Percentiles rank a stretch among this genome's conserved stretches.
These are phyloP conservation scores for Chromoteleia sp. DNA, from an alignment of 2,888 invertebrate genomes.

Conservation along the genomic window DNA sequence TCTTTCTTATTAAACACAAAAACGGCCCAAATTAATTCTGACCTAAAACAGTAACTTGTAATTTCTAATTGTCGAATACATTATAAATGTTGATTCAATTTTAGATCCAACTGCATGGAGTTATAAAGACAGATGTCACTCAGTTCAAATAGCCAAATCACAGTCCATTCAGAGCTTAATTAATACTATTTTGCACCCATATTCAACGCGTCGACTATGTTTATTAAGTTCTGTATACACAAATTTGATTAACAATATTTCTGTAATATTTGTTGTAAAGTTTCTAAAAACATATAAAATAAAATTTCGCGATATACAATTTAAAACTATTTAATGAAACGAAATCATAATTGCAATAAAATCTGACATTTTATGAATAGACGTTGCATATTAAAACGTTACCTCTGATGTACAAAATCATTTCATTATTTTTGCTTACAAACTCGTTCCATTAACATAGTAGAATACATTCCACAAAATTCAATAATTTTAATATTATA, in stretches of 20 bases:
- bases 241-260: slow-evolving; percentile 49
- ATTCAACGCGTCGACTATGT: slow-evolving; percentile 51
- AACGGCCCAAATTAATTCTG: not conserved
- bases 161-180: slow-evolving; percentile 62
- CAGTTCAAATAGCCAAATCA: slow-evolving; percentile 65
- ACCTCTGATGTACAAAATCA: not conserved
- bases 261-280: slow-evolving; percentile 9
- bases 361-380: not conserved
- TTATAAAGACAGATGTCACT: slow-evolving; percentile 59
- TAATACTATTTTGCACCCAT: slow-evolving; percentile 64
- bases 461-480: not conserved
- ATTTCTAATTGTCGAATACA: slow-evolving; percentile 39
- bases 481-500: not conserved
- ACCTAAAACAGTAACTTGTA: slow-evolving; percentile 9
- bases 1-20: not conserved
- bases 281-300: not conserved
- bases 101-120: slow-evolving; percentile 30
- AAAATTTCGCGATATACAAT: not conserved
- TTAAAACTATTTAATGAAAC: not conserved
- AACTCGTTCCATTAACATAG: not conserved
- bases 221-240: slow-evolving; percentile 32
- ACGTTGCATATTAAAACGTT: not conserved
- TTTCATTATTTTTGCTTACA: slow-evolving; percentile 5
- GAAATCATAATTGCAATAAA: not conserved
- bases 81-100: slow-evolving; percentile 57